These are phyloP conservation scores for Aegithalos caudatus DNA, from an alignment of 2,113 vertebrate genomes.

Conservation along the genomic window DNA sequence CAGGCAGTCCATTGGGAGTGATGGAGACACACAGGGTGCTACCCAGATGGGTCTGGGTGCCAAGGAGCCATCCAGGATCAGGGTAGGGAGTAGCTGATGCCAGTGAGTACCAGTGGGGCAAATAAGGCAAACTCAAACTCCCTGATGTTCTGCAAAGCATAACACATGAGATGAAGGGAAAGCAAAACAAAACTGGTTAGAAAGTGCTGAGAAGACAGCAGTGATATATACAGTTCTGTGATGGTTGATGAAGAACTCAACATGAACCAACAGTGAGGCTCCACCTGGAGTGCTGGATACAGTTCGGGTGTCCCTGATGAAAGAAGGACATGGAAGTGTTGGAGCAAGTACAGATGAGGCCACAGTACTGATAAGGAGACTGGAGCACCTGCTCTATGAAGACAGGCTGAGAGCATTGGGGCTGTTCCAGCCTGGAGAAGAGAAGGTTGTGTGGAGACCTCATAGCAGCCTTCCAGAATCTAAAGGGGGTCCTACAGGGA, in stretches of 20 bases:
- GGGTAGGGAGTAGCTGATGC: neutral
- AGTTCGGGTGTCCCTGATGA: neutral
- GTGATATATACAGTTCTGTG: neutral
- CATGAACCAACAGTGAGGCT: neutral
- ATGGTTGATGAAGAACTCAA: neutral
- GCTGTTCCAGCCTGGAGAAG: neutral
- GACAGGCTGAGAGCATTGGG: neutral
- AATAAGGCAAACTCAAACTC: neutral
- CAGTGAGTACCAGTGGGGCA: neutral
- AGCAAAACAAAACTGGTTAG: neutral
- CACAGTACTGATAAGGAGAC: neutral
- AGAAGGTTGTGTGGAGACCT: rapidly evolving
- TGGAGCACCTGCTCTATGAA: neutral
- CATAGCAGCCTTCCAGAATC: neutral
- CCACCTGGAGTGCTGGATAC: neutral
- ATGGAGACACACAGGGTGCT: neutral
- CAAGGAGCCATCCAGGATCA: neutral
- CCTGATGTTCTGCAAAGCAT: neutral
- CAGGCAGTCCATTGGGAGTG: rapidly evolving
- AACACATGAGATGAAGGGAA: neutral
- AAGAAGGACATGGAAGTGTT: neutral
- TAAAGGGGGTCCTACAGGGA: neutral
- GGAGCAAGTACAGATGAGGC: neutral
- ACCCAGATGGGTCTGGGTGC: neutral
- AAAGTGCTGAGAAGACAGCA: neutral